Percentiles rank a stretch among this genome's conserved stretches.
These are phyloP conservation scores for Plutella xylostella DNA, from an alignment of 2,888 invertebrate species.

Conservation along the genomic window DNA sequence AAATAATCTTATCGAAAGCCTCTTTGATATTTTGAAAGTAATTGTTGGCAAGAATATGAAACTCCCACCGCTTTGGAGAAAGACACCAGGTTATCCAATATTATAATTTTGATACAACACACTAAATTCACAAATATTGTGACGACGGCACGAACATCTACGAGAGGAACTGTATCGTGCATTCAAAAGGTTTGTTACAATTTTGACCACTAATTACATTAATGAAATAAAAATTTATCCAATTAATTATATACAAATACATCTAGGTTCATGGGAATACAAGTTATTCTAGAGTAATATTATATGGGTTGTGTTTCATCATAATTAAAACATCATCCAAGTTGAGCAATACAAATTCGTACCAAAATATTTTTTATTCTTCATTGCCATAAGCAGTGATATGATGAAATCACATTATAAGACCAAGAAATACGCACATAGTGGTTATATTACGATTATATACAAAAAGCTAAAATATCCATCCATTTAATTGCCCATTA, in stretches of 20 bases:
- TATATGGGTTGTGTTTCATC: conserved; percentile 32
- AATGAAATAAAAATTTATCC: no score
- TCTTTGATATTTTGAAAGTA: conserved; percentile 35
- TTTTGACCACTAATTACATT: conserved; percentile 44
- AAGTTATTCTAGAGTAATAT: conserved; percentile 36
- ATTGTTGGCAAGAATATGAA: conserved; percentile 40
- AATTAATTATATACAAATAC: neutral
- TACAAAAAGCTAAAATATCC: no score
- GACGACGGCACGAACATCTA: conserved; percentile 60
- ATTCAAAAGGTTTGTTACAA: conserved; percentile 54
- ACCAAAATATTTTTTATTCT: conserved; percentile 58
- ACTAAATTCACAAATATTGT: conserved; percentile 36
- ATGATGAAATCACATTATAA: conserved; percentile 60
- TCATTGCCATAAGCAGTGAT: conserved; percentile 52
- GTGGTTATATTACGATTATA: no score
- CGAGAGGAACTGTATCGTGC: conserved; percentile 68
- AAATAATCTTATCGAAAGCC: conserved; percentile 32
- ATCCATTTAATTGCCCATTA: no score
- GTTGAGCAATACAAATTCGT: conserved; percentile 62
- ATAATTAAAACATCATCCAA: conserved; percentile 39
- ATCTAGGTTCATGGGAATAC: conserved; percentile 19
- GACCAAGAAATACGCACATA: no score
- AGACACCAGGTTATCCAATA: conserved; percentile 30
- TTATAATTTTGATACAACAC: conserved; percentile 23
- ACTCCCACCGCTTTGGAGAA: conserved; percentile 35